Conservation (phyloP, 2,888 invertebrate species). For the Vannuccia rotundouncinata region DNA sequence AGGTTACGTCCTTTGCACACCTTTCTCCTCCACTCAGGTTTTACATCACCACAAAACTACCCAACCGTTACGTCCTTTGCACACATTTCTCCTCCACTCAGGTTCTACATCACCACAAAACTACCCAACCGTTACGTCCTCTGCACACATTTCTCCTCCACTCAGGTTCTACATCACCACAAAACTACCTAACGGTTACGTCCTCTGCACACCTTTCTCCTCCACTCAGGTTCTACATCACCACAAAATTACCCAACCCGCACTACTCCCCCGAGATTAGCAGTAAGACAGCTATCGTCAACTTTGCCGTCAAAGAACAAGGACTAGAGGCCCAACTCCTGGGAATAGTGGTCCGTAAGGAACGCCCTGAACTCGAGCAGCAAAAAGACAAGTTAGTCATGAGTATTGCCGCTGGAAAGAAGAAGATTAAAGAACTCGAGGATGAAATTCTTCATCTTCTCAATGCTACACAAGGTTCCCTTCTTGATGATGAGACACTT, state of each 20-base stretch:
- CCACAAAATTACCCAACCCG: conserved; percentile 57
- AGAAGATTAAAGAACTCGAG: conserved; percentile 70
- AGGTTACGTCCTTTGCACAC: no score
- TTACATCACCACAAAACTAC: conserved; percentile 58
- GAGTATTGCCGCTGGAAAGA: conserved; percentile 74
- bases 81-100: no score
- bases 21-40: no score
- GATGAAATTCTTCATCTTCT: conserved; percentile 67
- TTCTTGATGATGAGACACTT: conserved; percentile 78
- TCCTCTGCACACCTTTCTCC: not conserved
- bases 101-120: no score
- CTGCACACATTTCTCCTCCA: no score
- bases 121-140: no score
- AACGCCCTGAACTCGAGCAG: conserved; percentile 57
- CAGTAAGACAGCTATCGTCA: conserved; percentile 77
- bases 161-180: no score
- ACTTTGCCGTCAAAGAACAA: conserved; percentile 82
- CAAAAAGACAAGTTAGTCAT: conserved; percentile 59
- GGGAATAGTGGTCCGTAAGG: conserved; percentile 57
- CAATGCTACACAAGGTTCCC: conserved; percentile 67
- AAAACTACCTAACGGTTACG: no score
- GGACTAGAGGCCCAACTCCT: conserved; percentile 61
- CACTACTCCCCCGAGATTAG: conserved; percentile 60
- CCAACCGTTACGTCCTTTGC: no score
- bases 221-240: conserved; percentile 58